Base-by-base conservation (phyloP, 2,113 vertebrate genomes). In the Archocentrus centrarchus region DNA sequence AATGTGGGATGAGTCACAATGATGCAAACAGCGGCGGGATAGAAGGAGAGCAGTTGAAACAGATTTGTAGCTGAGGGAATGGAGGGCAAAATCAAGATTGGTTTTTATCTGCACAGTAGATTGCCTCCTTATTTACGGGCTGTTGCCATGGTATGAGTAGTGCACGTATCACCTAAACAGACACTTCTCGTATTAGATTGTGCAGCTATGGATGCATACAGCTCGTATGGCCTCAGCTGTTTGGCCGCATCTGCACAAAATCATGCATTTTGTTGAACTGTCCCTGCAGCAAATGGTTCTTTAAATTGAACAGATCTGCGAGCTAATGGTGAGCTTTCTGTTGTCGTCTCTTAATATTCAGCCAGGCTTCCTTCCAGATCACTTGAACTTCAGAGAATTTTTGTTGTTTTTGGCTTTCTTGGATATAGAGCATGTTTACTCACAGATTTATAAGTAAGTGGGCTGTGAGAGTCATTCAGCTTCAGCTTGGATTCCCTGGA, bases 1-100 rank as follows among this genome's bases (percentile, higher is more conserved):
- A 77, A 81, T 81, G 18, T 68, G 57, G 22, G n/a, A 83, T 70
- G 75, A 83, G 37, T 75, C 76, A 22, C 3, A 39, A 14, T 5
- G 39, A 73, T 64, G 41, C 75, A 70, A 77, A 76, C 50, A 62
- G 61, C 1, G 2, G 37, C 20, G 8, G 22, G 61, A 58, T 68
- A 15, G 53, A 47, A 60, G 58, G 75, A 81, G 24, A 81, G 47
- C 39, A 24, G 35, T 53, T 81, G 17, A 81, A 63, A 61, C 11
- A 68, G 60, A 24, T 47, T 15, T 15, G 24, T 30, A 73, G n/a
- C 59, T 37, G 17, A 47, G 44, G 63, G 15, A 77, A 35, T n/a
- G 4, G 20, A 82, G 50, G 30, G n/a, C 4, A 83, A 61, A 59
- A 53, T 44, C 18, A 75, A 66, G 35, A 66, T 60, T 53, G 60